Percentiles rank a stretch among this genome's conserved stretches.
Conservation (phyloP, 2,797 vertebrate genomes). For the Lutjanus argentimaculatus region DNA sequence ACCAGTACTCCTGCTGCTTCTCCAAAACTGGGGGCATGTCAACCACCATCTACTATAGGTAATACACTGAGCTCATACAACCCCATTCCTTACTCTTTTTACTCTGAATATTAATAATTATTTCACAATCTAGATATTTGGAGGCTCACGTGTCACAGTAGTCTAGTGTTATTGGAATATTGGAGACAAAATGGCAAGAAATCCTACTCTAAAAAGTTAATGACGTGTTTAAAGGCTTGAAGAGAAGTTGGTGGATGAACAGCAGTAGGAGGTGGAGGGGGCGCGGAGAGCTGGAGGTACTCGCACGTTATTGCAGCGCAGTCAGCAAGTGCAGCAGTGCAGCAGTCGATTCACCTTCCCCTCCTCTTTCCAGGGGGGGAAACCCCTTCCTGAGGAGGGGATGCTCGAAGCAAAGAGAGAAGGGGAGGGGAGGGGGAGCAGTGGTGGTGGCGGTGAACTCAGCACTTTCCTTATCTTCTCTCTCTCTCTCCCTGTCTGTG, state of each 20-base stretch:
- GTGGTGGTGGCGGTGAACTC: slow-evolving; percentile 57
- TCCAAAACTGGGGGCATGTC: too few species aligned
- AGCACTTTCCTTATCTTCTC: slow-evolving; percentile 66
- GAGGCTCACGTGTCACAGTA: not conserved
- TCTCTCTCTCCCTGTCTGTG: slow-evolving; percentile 36
- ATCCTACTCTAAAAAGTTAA: not conserved
- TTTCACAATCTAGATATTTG: not conserved
- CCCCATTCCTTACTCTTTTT: too few species aligned
- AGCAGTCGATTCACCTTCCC: slow-evolving; percentile 62
- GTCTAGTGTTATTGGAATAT: not conserved
- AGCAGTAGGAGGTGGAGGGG: slow-evolving; percentile 1
- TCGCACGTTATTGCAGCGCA: slow-evolving; percentile 53
- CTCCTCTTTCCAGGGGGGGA: slow-evolving; percentile 53
- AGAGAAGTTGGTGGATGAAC: not conserved
- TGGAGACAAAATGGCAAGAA: not conserved
- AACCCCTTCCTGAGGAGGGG: slow-evolving; percentile 58
- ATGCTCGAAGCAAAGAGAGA: slow-evolving; percentile 36
- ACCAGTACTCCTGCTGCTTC: too few species aligned
- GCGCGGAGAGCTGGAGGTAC: slow-evolving; percentile 33
- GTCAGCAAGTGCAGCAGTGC: slow-evolving; percentile 51
- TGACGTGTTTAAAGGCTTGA: not conserved
- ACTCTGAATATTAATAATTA: not conserved
- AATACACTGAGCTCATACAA: too few species aligned
- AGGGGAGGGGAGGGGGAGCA: slow-evolving; percentile 9
- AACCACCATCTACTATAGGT: too few species aligned